A percentile compares a stretch with the other conserved stretches of the same genome.
These are phyloP conservation scores for Nasonia giraulti DNA, from an alignment of 1,140 invertebrate genomes.

Conservation along the genomic window DNA sequence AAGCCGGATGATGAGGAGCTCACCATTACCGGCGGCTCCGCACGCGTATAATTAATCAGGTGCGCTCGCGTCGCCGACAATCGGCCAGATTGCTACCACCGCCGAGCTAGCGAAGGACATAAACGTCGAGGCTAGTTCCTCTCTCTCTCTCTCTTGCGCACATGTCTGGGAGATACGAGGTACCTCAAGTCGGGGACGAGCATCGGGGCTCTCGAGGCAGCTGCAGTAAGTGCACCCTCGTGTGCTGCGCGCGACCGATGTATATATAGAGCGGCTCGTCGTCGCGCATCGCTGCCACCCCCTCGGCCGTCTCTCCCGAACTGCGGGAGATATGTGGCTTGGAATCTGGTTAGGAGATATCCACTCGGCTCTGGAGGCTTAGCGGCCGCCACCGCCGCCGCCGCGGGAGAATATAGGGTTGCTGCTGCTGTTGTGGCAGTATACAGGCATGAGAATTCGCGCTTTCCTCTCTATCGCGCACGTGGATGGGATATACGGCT, in stretches of 20 bases:
- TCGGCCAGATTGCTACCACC: constrained; percentile 15
- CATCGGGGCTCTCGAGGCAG: neutral
- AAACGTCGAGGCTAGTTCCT: neutral
- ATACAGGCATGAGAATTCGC: constrained; percentile 8
- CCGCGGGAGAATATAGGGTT: neutral
- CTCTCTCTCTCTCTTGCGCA: neutral
- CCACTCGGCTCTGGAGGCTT: constrained; percentile 28
- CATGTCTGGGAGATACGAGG: constrained; percentile 7
- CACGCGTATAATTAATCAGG: constrained; percentile 38
- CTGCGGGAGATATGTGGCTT: constrained; percentile 40
- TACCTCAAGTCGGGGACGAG: neutral
- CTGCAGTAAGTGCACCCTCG: constrained; percentile 20
- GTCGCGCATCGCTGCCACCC: constrained; percentile 4
- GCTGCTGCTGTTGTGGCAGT: neutral
- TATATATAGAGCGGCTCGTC: constrained; percentile 13
- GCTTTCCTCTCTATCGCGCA: neutral
- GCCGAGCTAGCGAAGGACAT: neutral
- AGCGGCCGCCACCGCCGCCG: neutral
- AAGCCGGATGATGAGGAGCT: neutral
- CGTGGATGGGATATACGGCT: too few species aligned
- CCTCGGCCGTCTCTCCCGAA: neutral
- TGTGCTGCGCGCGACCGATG: neutral
- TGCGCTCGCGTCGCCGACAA: constrained; percentile 2
- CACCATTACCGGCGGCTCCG: neutral
- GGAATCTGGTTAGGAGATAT: constrained; percentile 40